Evolutionary conservation across 53 echinoderm and acorn worm genomes (phyloP), one percentile per base, ranked within the genome.

Genomic region (Patiria pectinifera): DNA sequence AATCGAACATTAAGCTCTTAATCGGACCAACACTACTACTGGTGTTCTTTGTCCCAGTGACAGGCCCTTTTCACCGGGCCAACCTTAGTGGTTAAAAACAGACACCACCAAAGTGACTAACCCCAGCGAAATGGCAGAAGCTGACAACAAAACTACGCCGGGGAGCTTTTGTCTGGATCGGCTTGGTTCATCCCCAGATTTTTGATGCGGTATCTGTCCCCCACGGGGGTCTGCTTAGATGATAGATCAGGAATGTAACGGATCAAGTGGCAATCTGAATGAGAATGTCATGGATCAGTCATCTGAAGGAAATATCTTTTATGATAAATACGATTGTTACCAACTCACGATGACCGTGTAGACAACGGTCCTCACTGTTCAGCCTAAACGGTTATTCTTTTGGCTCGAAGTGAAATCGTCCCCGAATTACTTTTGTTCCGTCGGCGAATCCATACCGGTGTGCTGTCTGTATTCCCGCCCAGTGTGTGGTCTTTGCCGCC

Each of bases 401-500:
- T 53, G 5, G 53, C 53, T 53, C 53, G 66, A 66, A 66, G 66
- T 16, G 10, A 66, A 11, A 66, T 66, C 66, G 19, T 18, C 66
- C 0, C 66, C 3, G 66, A 16, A 66, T 66, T 66, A 66, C 13
- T 15, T 66, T 16, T 18, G 15, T 66, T 14, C 21, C 23, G 35
- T 24, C 61, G 23, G 4, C 24, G 25, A 16, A 53, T 7, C 6
- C 23, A 23, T 35, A 85, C 63, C 66, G 85, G 10, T 44, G 45
- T 16, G 35, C 63, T 77, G 21, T 60, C 58, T n/a, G 22, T 75
- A 48, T 59, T 24, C n/a, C 76, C 60, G 76, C 77, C 78, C 60
- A 43, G 77, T 87, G 87, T 87, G 87, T 87, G 87, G 87, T 87
- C 87, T 35, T 59, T 59, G 69, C 80, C 90, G 22, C 80, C 47